Evolutionary conservation across 2,797 vertebrate species (phyloP).

Genomic region (Eulemur rubriventer): DNA sequence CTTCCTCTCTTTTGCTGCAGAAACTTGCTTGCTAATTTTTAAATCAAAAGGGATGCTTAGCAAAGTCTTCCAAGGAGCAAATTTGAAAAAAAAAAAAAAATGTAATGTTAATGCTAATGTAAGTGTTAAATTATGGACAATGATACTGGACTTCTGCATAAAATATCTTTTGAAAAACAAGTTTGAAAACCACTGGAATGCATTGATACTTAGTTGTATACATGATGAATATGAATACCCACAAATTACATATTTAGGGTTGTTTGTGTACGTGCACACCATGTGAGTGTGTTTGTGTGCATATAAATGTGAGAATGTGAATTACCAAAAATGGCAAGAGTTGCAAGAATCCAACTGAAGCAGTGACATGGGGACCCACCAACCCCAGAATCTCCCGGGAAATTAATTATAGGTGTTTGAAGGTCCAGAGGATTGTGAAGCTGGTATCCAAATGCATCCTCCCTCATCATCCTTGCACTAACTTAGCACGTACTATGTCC

Average conservation of each 20-base stretch:
- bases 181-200: neutral
- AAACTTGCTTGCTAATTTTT: constrained; percentile 20
- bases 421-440: neutral
- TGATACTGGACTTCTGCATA: neutral
- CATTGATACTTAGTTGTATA: neutral
- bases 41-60: constrained; percentile 16
- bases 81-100: neutral
- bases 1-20: neutral
- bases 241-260: neutral
- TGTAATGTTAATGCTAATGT: neutral
- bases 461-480: neutral
- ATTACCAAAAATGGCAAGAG: neutral
- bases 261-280: neutral
- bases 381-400: neutral
- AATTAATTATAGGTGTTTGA: neutral
- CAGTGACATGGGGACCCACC: neutral
- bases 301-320: neutral
- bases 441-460: neutral
- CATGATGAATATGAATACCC: neutral
- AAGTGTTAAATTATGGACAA: constrained; percentile 18
- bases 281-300: neutral
- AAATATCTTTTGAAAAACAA: constrained; percentile 21
- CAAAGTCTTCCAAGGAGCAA: neutral
- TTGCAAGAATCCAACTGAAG: neutral
- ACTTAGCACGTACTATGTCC: neutral